These are phyloP conservation scores for Toxotes jaculatrix DNA, from an alignment of 2,113 vertebrate genomes.

Conservation along the genomic window DNA sequence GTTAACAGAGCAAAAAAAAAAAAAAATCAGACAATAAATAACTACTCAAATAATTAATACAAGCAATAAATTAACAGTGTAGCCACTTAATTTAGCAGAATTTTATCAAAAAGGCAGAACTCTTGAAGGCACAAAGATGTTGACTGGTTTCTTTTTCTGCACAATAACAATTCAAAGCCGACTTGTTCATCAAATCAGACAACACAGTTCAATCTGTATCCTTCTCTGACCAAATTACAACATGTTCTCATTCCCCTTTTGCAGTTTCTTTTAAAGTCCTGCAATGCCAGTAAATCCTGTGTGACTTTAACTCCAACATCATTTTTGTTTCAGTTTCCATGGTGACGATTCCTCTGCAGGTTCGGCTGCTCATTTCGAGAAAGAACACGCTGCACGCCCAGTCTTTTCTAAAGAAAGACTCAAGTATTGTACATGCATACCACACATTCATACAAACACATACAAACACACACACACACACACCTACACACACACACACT, in stretches of 20 bases:
- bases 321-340: constrained; percentile 65
- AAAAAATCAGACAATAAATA: constrained; percentile 54
- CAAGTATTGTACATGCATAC: constrained; percentile 55
- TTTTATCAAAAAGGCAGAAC: constrained; percentile 35
- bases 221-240: constrained; percentile 9
- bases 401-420: constrained; percentile 64
- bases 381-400: constrained; percentile 37
- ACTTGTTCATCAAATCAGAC: neutral
- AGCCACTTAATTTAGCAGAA: constrained; percentile 13
- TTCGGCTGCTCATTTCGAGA: constrained; percentile 46
- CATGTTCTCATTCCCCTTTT: constrained; percentile 4
- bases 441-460: constrained; percentile 47
- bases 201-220: neutral
- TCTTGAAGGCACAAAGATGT: constrained; percentile 48
- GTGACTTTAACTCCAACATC: constrained; percentile 14
- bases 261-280: constrained; percentile 4
- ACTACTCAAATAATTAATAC: constrained; percentile 19
- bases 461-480: constrained; percentile 43
- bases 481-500: constrained; percentile 40
- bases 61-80: constrained; percentile 66
- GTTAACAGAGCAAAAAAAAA: constrained; percentile 12
- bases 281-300: constrained; percentile 10
- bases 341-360: constrained; percentile 55
- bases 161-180: constrained; percentile 8
- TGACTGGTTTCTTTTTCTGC: constrained; percentile 1